Base-by-base conservation (phyloP, 2,113 vertebrate genomes). In the Trichechus manatus region DNA sequence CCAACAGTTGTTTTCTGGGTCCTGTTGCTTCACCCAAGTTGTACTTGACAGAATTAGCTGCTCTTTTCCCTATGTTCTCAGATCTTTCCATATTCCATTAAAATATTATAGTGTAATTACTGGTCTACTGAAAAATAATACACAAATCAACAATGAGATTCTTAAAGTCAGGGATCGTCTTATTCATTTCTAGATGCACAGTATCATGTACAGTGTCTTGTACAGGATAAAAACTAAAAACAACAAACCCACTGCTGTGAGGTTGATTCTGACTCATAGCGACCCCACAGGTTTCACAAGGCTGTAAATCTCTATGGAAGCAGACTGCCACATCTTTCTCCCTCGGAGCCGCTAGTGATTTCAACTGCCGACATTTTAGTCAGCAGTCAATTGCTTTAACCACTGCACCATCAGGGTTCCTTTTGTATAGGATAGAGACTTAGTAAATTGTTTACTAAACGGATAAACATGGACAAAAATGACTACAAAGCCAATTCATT, bases 41-140 rank as follows among this genome's bases (percentile, higher is more conserved):
- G 42, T 68, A 75, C 39, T 91, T 6, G 78, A 44, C 11, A 96
- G 66, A 91, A 81, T 93, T 2, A 83, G 31, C 63, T 74, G 33
- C 42, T 96, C 23, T 6, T 84, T 95, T 77, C 9, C 17, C 85
- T 95, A 14, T 61, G 29, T 56, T 96, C 81, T 93, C 61, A 70
- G 47, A 70, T 95, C 39, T 95, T 91, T 96, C 42, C 29, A 96
- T 5, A 84, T 91, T 89, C 53, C 42, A 92, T 70, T 95, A 93
- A 95, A 72, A 97, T 93, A 85, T 47, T 95, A 39, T 15, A 95
- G 19, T 42, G 29, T 82, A 96, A 92, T 56, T 72, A 81, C 17
- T 42, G 39, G 33, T 86, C 17, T 95, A 74, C 50, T 92, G 27
- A 93, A 91, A 92, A 92, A 88, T 64, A 96, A 84, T 5, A 66